These are phyloP conservation scores for Caenorhabditis sulstoni DNA, from an alignment of 2,888 invertebrate species.

Conservation along the genomic window DNA sequence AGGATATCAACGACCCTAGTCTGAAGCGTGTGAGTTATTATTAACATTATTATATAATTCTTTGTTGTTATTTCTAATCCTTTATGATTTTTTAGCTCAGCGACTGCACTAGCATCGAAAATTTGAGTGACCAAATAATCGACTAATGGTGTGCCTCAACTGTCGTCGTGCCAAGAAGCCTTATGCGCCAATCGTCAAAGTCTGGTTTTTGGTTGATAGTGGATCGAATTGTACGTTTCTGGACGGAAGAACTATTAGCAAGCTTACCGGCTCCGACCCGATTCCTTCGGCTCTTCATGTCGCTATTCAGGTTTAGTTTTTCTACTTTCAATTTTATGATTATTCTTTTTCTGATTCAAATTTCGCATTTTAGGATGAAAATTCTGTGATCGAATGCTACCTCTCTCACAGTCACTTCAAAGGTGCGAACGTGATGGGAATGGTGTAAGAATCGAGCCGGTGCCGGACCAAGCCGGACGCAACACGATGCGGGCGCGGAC, in stretches of 20 bases:
- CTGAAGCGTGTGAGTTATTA: conserved; percentile 61
- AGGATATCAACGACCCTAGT: conserved; percentile 60
- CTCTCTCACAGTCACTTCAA: conserved; percentile 65
- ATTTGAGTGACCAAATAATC: conserved; percentile 64
- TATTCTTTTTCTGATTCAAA: conserved; percentile 58
- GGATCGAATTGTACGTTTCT: conserved; percentile 66
- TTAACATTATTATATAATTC: conserved; percentile 30
- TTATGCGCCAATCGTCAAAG: conserved; percentile 62
- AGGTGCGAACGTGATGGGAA: conserved; percentile 58
- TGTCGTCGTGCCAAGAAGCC: conserved; percentile 66
- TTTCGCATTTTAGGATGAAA: conserved; percentile 57
- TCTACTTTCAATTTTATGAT: conserved; percentile 51
- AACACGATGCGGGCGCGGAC: too few relatives aligned
- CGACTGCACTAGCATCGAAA: conserved; percentile 58
- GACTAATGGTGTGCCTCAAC: conserved; percentile 62
- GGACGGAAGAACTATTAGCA: conserved; percentile 57
- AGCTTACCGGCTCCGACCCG: conserved; percentile 56
- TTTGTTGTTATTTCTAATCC: conserved; percentile 62
- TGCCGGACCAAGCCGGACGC: too few relatives aligned
- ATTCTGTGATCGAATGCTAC: conserved; percentile 63
- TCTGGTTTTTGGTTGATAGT: conserved; percentile 60
- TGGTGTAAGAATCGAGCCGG: too few relatives aligned
- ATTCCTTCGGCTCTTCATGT: conserved; percentile 60
- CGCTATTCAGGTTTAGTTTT: conserved; percentile 63
- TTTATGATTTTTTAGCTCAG: conserved; percentile 61